Evolutionary conservation across 2,113 vertebrate genomes (phyloP).

Genomic region (Microcebus ravelobensis): DNA sequence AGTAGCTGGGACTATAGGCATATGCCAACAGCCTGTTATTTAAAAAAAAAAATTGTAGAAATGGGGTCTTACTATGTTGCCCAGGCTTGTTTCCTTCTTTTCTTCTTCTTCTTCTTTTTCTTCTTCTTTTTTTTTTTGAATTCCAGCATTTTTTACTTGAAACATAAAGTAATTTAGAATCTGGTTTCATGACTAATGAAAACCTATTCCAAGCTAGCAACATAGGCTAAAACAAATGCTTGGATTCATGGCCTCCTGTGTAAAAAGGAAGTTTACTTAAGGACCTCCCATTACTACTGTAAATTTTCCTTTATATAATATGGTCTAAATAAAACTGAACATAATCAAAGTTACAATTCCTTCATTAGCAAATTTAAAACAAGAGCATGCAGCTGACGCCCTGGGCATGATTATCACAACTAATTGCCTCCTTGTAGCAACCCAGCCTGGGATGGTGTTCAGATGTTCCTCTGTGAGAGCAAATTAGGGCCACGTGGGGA

Average conservation of each 20-base stretch:
- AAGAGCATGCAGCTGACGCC: constrained; percentile 91
- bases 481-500: constrained; percentile 89
- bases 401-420: constrained; percentile 90
- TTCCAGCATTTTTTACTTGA: background rate
- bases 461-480: constrained; percentile 87
- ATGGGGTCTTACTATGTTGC: too few species aligned
- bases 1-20: too few species aligned
- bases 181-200: constrained; percentile 80
- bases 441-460: constrained; percentile 87
- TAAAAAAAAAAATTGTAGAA: too few species aligned
- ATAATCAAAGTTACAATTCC: constrained; percentile 96
- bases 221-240: constrained; percentile 86
- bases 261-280: constrained; percentile 92
- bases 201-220: constrained; percentile 78
- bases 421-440: constrained; percentile 95
- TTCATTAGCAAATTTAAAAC: constrained; percentile 98
- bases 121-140: background rate
- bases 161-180: background rate
- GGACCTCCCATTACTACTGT: constrained; percentile 89
- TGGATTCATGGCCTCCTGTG: constrained; percentile 82
- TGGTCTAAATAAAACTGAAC: constrained; percentile 92
- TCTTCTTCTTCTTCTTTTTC: too few species aligned
- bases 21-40: too few species aligned
- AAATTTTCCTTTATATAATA: constrained; percentile 90
- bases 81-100: too few species aligned